These are phyloP conservation scores for Labia minor DNA, from an alignment of 2,888 invertebrate species.

Conservation along the genomic window DNA sequence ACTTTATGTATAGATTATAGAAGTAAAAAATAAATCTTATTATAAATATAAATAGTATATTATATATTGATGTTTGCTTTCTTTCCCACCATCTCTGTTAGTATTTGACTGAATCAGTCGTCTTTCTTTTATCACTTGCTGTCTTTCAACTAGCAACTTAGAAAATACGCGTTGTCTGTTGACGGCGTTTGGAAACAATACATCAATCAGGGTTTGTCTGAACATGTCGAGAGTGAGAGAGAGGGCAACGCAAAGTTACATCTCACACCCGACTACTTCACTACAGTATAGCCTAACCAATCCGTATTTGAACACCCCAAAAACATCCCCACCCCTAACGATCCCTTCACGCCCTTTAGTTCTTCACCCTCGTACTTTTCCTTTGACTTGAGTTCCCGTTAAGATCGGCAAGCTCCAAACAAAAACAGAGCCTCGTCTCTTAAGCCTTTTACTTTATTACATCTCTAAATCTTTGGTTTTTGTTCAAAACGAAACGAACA, in stretches of 20 bases:
- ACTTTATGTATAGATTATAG: too few species aligned
- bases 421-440: background rate
- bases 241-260: background rate
- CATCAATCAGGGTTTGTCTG: background rate
- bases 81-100: too few species aligned
- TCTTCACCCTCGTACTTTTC: background rate
- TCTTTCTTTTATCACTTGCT: too few species aligned
- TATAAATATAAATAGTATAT: too few species aligned
- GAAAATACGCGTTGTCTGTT: background rate
- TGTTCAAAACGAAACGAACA: background rate
- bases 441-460: constrained; percentile 13
- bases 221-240: background rate
- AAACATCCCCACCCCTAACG: too few species aligned
- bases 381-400: background rate
- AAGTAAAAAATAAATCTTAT: too few species aligned
- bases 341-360: background rate
- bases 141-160: too few species aligned
- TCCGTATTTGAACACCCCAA: too few species aligned
- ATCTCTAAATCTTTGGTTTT: constrained; percentile 5
- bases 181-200: background rate
- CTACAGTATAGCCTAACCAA: too few species aligned
- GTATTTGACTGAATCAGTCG: too few species aligned
- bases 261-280: background rate
- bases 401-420: background rate
- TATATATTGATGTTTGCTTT: too few species aligned